Base-by-base conservation (phyloP, 2,888 invertebrate species). In the Subacronicta megacephala region DNA sequence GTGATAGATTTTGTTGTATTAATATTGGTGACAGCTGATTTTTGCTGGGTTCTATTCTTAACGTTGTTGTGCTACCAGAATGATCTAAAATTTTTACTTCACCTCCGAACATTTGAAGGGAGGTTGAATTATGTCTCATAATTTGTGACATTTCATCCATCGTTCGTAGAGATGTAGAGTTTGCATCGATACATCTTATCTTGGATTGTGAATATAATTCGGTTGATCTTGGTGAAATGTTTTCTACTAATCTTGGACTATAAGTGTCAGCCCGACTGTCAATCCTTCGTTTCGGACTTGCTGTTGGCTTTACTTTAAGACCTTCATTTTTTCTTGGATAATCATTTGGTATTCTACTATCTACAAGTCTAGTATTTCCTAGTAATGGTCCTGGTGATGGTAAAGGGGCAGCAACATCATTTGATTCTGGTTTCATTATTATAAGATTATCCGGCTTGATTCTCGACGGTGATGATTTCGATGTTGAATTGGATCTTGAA, bases 381-480 rank as follows among this genome's bases (percentile, higher is more conserved):
- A 98, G 92, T 63, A 97, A 91, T 0, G 98, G 98, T 0, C 98
- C 98, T 0, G 98, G 98, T 3, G 97, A 97, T 38, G 97, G 97
- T 42, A 97, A 88, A 0, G 97, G 97, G 38, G 96, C 94, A 61
- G 95, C 93, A 38, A 95, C 87, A 71, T 95, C 95, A 65, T 66
- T 93, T 37, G 84, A 76, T 71, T 94, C 94, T 38, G 90, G 86
- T 81, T 94, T 95, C 55, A 90, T 77, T 54, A 95, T 90, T 15
- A 95, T 91, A 56, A 95, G 83, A 75, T 95, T 95, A 73, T 95
- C 95, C 0, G 95, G 95, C 81, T 95, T 95, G 10, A 77, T 84
- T 78, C 87, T 86, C 56, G 88, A 76, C 40, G 90, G 84, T 42
- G 90, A 85, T 7, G 91, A 84, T 60, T 94, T 89, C 35, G 88